A percentile compares a stretch with the other conserved stretches of the same genome.
Evolutionary conservation across 2,888 invertebrate genomes (phyloP).

Genomic region (Mantis religiosa): DNA sequence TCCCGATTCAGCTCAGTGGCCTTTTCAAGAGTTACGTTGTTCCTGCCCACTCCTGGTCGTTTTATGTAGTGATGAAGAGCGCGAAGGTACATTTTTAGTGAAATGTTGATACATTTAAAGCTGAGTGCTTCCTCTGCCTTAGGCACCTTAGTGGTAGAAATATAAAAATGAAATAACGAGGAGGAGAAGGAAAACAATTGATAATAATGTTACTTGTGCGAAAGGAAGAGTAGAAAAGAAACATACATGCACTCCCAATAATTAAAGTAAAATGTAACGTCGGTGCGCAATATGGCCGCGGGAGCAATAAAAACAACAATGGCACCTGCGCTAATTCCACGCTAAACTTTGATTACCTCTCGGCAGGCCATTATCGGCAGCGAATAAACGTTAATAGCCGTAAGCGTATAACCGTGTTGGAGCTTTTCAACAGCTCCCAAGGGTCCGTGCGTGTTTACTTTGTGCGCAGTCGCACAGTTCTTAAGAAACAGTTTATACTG

Average conservation of each 20-base stretch:
- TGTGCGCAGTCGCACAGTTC: neutral
- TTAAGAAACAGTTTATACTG: no score
- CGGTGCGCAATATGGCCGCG: neutral
- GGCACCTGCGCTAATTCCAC: neutral
- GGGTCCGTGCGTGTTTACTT: neutral
- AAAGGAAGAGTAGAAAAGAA: neutral
- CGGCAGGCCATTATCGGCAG: neutral
- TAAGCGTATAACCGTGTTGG: neutral
- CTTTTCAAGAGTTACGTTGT: no score
- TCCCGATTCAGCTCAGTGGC: no score
- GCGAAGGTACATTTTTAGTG: no score
- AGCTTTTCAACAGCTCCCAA: neutral
- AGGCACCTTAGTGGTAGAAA: no score
- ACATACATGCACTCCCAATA: neutral
- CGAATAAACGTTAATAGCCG: neutral
- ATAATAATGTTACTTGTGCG: no score
- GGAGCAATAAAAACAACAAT: neutral
- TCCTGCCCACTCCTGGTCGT: no score
- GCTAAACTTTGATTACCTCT: neutral
- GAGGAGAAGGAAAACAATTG: no score
- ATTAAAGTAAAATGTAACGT: neutral
- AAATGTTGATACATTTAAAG: no score
- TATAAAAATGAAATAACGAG: no score
- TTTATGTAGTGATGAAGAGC: no score
- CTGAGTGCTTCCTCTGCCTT: no score